Percentiles rank a stretch among this genome's conserved stretches.
Conservation (phyloP, 2,113 vertebrate genomes). For the Smithornis capensis region DNA sequence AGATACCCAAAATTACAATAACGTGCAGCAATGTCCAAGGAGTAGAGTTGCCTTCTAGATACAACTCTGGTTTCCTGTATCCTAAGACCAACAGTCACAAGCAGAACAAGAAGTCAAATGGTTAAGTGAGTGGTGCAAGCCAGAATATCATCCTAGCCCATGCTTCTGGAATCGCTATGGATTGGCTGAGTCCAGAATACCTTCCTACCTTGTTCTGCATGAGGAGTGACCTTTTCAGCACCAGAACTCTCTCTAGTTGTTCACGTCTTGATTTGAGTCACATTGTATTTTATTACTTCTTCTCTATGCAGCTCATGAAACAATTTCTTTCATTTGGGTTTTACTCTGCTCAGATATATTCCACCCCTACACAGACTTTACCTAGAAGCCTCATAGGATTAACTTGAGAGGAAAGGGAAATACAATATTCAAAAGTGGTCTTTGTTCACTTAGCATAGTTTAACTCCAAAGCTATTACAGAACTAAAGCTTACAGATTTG, state of each 20-base stretch:
- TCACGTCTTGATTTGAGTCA: not conserved
- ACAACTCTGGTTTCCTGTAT: constrained; percentile 5
- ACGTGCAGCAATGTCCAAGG: constrained; percentile 48
- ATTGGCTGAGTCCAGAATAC: not conserved
- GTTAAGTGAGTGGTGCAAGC: not conserved
- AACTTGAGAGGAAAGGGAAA: not conserved
- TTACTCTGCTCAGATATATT: not conserved
- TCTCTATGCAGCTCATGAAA: not conserved
- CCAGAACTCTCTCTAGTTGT: not conserved
- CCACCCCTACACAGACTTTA: not conserved
- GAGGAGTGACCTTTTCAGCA: not conserved
- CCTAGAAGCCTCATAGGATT: not conserved
- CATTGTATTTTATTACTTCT: not conserved
- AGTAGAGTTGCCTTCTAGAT: not conserved
- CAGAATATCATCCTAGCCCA: not conserved
- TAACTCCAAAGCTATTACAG: not conserved
- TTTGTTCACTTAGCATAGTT: not conserved
- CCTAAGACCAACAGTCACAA: constrained; percentile 26
- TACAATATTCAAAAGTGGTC: not conserved
- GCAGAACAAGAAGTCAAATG: constrained; percentile 21
- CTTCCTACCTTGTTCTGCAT: not conserved
- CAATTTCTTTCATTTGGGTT: not conserved
- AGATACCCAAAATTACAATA: constrained; percentile 61
- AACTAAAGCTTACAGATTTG: not conserved
- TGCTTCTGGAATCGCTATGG: not conserved